These are phyloP conservation scores for Nannoperca australis DNA, from an alignment of 2,797 vertebrate genomes.

Conservation along the genomic window DNA sequence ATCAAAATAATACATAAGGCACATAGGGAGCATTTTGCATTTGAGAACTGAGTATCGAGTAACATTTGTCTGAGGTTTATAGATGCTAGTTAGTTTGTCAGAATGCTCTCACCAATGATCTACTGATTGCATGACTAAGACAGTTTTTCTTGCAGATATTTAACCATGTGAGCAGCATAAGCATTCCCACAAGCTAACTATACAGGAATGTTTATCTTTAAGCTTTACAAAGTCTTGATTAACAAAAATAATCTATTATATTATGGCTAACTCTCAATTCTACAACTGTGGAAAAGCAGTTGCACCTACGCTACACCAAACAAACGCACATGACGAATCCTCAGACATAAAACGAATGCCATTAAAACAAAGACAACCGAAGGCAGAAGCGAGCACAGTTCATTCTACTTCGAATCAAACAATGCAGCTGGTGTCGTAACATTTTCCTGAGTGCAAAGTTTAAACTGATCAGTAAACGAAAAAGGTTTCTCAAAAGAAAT, in stretches of 20 bases:
- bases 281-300: conserved; percentile 31
- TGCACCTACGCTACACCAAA: conserved; percentile 42
- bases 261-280: conserved; percentile 35
- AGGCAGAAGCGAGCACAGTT: conserved; percentile 40
- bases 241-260: conserved; percentile 62
- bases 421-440: conserved; percentile 70
- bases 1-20: conserved; percentile 79
- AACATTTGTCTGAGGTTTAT: conserved; percentile 42
- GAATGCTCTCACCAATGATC: conserved; percentile 51
- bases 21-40: conserved; percentile 66
- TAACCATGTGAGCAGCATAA: conserved; percentile 52
- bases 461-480: conserved; percentile 52
- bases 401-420: conserved; percentile 58
- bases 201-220: conserved; percentile 47
- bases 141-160: conserved; percentile 39
- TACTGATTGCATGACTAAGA: conserved; percentile 34
- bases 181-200: conserved; percentile 51
- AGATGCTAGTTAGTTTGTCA: conserved; percentile 44
- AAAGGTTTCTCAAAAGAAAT: background rate
- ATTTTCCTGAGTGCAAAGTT: conserved; percentile 82
- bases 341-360: conserved; percentile 21
- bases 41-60: conserved; percentile 30
- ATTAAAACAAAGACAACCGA: conserved; percentile 34
- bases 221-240: conserved; percentile 56
- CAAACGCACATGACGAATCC: conserved; percentile 36